phyloP scores from a whole-genome alignment of 1,140 invertebrate species.

The Melanaphis sacchari region DNA sequence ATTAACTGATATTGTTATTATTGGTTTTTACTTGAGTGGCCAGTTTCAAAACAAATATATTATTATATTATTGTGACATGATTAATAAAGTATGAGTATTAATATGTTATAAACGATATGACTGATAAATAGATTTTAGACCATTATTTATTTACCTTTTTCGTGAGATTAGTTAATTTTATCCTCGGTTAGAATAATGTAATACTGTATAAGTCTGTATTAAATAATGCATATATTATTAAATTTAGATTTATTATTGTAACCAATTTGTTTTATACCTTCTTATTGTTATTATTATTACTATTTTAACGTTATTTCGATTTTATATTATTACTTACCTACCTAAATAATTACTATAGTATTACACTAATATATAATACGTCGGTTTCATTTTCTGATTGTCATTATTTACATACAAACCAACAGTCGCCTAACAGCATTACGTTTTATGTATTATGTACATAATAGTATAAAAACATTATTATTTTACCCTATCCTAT shows the following conservation, averaged over 20 bases:
- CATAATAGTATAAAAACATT: not conserved
- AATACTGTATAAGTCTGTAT: not conserved
- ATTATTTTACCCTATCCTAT: not conserved
- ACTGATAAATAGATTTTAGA: constrained; percentile 39
- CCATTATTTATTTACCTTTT: not conserved
- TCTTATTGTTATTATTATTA: not conserved
- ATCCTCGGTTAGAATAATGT: not conserved
- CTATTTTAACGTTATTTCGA: not conserved
- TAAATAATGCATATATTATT: not conserved
- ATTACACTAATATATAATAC: not conserved
- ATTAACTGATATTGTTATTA: not conserved
- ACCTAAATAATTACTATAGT: not conserved
- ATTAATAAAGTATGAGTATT: not conserved
- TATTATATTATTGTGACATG: not conserved
- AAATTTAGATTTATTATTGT: not conserved
- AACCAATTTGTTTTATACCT: constrained; percentile 31
- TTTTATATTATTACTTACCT: not conserved
- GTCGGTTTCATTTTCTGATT: not conserved
- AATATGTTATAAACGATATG: constrained; percentile 30
- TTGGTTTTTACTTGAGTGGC: not conserved
- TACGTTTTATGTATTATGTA: not conserved
- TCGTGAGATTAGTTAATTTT: not conserved
- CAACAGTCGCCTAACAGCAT: not conserved
- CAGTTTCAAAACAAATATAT: not conserved
- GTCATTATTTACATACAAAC: not conserved